phyloP scores from a whole-genome alignment of 2,113 vertebrate genomes.

The Xenopus borealis region DNA sequence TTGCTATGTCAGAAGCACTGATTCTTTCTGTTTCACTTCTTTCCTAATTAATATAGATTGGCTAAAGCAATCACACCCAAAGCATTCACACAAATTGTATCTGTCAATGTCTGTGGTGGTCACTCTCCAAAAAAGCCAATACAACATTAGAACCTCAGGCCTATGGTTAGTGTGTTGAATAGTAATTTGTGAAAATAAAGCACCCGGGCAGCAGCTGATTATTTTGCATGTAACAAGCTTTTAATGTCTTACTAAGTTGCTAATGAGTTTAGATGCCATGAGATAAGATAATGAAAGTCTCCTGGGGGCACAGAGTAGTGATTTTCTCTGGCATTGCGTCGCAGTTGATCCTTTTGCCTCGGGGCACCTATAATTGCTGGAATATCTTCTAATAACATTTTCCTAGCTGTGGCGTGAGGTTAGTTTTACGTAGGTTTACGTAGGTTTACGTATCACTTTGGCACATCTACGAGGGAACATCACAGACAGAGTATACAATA shows the following conservation, averaged over 20 bases:
- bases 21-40: conserved; percentile 5
- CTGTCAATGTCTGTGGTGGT: background rate
- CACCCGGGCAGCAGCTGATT: background rate
- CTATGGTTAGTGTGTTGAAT: background rate
- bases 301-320: conserved; percentile 11
- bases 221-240: conserved; percentile 26
- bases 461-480: too few species aligned
- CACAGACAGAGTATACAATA: too few species aligned
- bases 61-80: background rate
- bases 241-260: conserved; percentile 23
- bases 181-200: background rate
- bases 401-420: conserved; percentile 1
- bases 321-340: conserved; percentile 13
- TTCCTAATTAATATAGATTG: conserved; percentile 2
- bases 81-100: background rate
- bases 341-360: conserved; percentile 21
- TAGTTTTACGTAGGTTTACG: background rate
- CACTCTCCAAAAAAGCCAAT: conserved; percentile 3
- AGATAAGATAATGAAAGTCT: conserved; percentile 37
- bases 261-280: conserved; percentile 28
- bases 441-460: too few species aligned
- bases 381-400: conserved; percentile 1
- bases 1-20: background rate
- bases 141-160: background rate
- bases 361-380: conserved; percentile 16